These are phyloP conservation scores for Horisme vitalbata DNA, from an alignment of 2,888 invertebrate genomes.

Conservation along the genomic window DNA sequence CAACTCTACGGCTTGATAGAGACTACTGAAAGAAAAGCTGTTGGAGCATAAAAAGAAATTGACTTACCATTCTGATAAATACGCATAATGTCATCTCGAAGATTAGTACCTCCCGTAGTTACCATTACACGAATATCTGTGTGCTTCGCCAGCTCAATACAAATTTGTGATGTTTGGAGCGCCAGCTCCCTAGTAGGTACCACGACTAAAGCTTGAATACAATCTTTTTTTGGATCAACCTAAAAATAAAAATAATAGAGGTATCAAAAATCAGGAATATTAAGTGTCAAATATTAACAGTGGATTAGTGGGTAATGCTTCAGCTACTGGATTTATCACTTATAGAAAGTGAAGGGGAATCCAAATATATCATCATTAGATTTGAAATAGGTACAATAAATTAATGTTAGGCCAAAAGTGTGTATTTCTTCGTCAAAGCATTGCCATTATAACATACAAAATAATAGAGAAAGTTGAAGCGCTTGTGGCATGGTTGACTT, in stretches of 20 bases:
- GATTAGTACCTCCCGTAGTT: conserved; percentile 98
- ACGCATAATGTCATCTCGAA: conserved; percentile 99
- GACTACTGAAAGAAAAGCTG: too few relatives aligned
- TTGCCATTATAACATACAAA: neutral
- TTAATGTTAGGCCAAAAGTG: too few relatives aligned
- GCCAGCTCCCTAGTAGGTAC: conserved; percentile 99
- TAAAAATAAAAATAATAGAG: conserved; percentile 35
- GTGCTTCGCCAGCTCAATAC: conserved; percentile 99
- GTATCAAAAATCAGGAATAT: neutral
- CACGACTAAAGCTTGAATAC: conserved; percentile 98
- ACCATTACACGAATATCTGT: conserved; percentile 99
- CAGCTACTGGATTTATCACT: conserved; percentile 58
- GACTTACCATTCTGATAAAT: conserved; percentile 96
- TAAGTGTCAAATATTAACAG: neutral
- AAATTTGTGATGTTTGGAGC: conserved; percentile 99
- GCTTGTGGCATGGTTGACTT: too few relatives aligned
- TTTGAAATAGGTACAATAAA: too few relatives aligned
- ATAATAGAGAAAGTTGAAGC: too few relatives aligned
- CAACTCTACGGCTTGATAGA: too few relatives aligned
- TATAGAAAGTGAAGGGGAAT: conserved; percentile 80
- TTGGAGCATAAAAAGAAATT: conserved; percentile 1
- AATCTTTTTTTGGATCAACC: conserved; percentile 93
- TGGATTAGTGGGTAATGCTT: too few relatives aligned
- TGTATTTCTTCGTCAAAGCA: too few relatives aligned
- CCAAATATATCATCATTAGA: conserved; percentile 73